These are phyloP conservation scores for Sinopyrophorus schimmeli DNA, from an alignment of 2,888 invertebrate species.

Conservation along the genomic window DNA sequence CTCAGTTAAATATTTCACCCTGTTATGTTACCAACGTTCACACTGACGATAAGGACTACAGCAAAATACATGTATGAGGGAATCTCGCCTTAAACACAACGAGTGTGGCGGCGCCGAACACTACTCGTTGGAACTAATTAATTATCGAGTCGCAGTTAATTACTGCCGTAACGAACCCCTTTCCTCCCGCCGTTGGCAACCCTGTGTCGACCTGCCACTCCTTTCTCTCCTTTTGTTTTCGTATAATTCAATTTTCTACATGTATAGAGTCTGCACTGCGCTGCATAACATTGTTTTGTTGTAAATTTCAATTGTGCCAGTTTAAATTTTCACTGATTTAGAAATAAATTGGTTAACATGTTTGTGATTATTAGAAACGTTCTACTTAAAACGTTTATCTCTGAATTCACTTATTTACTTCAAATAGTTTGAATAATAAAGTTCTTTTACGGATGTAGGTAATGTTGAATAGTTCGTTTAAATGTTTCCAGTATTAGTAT, in stretches of 20 bases:
- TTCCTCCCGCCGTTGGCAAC: constrained; percentile 42
- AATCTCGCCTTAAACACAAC: constrained; percentile 38
- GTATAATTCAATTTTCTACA: constrained; percentile 53
- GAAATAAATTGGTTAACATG: no score
- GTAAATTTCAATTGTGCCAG: constrained; percentile 21
- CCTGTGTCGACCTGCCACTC: constrained; percentile 40
- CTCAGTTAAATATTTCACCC: constrained; percentile 41
- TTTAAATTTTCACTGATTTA: constrained; percentile 13
- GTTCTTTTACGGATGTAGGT: no score
- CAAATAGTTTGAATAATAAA: no score
- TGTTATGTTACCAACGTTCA: constrained; percentile 32
- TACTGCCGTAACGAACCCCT: constrained; percentile 52
- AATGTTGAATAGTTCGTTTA: no score
- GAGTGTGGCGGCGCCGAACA: constrained; percentile 48
- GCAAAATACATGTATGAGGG: constrained; percentile 32
- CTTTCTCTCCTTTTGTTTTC: constrained; percentile 47
- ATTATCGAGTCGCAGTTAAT: constrained; percentile 56
- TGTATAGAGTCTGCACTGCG: constrained; percentile 40
- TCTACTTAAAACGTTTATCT: no score
- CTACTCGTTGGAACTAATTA: constrained; percentile 55
- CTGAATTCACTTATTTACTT: no score
- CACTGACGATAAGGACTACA: constrained; percentile 20
- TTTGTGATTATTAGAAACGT: no score
- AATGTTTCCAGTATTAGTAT: no score
- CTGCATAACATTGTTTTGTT: constrained; percentile 30